Base-by-base conservation (phyloP, 92 coral and sea anemone genomes). In the Palythoa grandis region DNA sequence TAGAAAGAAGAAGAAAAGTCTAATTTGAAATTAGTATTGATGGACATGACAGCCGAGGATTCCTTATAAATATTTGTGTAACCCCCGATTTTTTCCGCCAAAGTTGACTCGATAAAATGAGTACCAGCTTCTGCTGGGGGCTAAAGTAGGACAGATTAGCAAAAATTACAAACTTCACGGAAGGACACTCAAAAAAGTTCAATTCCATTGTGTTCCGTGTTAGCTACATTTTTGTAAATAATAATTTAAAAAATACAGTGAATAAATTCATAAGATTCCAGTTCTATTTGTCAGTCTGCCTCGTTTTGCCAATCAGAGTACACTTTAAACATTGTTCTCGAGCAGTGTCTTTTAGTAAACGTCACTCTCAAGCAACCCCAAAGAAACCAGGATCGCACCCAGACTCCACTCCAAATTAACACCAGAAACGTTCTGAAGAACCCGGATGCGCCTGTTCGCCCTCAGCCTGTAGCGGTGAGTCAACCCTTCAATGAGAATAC, bases 321-420 rank as follows among this genome's bases (percentile, higher is more conserved):
- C 65, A 11, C n/a, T 13, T 4, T 2, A 58, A 58, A 5, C 5
- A 5, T n/a, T 11, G 65, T 58, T 58, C 1, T 63, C 69, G 17
- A 63, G 11, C 25, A 57, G 20, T n/a, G 11, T 4, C 23, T 17
- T 12, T 12, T 16, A 56, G 9, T 37, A 25, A 69, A 75, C 67
- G 29, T 76, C 53, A 54, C 11, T 79, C 63, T 79, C 84, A 48
- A 79, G 84, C 37, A 79, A 40, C 65, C 60, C 73, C 20, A 79
- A 23, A 43, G 84, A 79, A 15, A 79, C 38, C 58, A 79, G 23
- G 7, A 66, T 43, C 6, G 73, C 84, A 39, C 84, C 84, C 4
- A 79, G 84, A 22, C 84, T 79, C 84, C 73, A 63, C 48, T 79
- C 84, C 39, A 65, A 65, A 52, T 79, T 72, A 52, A 79, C 11